A percentile compares a stretch with the other conserved stretches of the same genome.
These are phyloP conservation scores for Urophycis tenuis DNA, from an alignment of 2,797 vertebrate genomes.

Conservation along the genomic window DNA sequence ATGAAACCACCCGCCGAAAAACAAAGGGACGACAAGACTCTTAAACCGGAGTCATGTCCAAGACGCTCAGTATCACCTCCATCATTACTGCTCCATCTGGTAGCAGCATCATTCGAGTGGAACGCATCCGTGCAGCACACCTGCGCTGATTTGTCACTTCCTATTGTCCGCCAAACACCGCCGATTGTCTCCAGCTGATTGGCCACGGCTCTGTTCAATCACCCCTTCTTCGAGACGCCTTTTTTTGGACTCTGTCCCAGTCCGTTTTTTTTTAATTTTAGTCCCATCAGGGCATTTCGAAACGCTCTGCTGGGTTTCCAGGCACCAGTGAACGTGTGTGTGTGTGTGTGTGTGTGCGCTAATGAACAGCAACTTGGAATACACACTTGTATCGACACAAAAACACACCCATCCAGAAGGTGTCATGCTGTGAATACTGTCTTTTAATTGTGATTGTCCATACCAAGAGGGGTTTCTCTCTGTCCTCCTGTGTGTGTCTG, in stretches of 20 bases:
- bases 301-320: neutral
- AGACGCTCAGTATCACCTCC: neutral
- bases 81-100: neutral
- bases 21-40: neutral
- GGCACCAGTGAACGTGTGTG: neutral
- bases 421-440: neutral
- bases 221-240: neutral
- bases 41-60: neutral
- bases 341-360: too few relatives aligned
- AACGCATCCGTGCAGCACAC: neutral
- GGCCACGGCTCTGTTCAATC: neutral
- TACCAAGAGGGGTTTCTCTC: neutral
- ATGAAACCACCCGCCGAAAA: neutral
- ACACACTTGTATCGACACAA: neutral
- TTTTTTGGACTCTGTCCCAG: neutral
- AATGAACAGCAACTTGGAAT: neutral
- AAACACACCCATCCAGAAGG: neutral
- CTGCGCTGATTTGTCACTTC: neutral
- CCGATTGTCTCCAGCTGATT: neutral
- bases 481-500: neutral
- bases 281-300: neutral
- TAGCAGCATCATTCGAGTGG: neutral
- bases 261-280: neutral
- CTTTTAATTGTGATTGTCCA: neutral
- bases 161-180: neutral